Conservation (phyloP, 2,113 vertebrate genomes). For the Pachypanchax playfairii region DNA sequence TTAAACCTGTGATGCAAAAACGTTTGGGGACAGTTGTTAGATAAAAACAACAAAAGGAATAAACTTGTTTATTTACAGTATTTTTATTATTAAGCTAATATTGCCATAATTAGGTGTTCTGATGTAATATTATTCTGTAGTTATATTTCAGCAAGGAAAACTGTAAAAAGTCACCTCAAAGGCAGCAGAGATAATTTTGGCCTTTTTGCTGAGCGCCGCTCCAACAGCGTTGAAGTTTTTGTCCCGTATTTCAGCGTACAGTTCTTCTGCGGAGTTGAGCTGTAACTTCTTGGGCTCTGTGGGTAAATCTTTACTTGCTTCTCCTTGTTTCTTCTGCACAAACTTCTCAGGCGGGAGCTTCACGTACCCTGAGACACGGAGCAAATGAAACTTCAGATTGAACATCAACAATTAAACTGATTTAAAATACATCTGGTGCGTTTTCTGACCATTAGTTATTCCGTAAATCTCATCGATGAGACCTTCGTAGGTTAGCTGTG, state of each 20-base stretch:
- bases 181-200: slow-evolving; percentile 96
- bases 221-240: slow-evolving; percentile 98
- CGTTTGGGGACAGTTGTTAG: too few species aligned
- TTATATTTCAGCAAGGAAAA: slow-evolving; percentile 1
- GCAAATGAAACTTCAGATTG: not conserved
- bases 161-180: slow-evolving; percentile 86
- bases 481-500: slow-evolving; percentile 96
- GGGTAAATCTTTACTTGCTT: slow-evolving; percentile 91
- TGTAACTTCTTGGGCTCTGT: slow-evolving; percentile 95
- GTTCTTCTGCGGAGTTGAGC: slow-evolving; percentile 95
- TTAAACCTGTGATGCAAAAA: too few species aligned
- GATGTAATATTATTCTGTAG: not conserved
- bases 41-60: too few species aligned
- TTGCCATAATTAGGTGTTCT: too few species aligned
- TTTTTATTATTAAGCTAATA: too few species aligned
- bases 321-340: slow-evolving; percentile 91
- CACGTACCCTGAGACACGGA: slow-evolving; percentile 84
- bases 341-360: slow-evolving; percentile 98
- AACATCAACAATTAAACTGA: not conserved
- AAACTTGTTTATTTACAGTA: too few species aligned
- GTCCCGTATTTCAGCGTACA: slow-evolving; percentile 96
- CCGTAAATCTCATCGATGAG: slow-evolving; percentile 97
- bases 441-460: slow-evolving; percentile 92
- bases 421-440: not conserved
- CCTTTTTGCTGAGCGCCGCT: slow-evolving; percentile 95